Percentiles rank a stretch among this genome's conserved stretches.
These are phyloP conservation scores for Trematomus bernacchii DNA, from an alignment of 2,797 vertebrate genomes.

Conservation along the genomic window DNA sequence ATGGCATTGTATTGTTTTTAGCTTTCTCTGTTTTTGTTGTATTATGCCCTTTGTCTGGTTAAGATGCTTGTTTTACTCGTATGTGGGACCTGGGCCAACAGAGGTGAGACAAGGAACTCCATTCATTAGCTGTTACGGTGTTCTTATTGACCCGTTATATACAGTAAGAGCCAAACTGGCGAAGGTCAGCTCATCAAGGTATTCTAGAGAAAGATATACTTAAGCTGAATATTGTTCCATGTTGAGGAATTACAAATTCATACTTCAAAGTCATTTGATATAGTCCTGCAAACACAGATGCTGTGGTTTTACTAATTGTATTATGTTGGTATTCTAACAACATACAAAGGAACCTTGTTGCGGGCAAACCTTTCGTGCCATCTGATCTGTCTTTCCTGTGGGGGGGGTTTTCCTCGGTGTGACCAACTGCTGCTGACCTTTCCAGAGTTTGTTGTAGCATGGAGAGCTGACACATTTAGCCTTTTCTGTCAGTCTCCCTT, in stretches of 20 bases:
- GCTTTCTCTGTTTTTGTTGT: background rate
- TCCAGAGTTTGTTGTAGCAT: slow-evolving; percentile 29
- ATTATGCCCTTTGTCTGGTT: slow-evolving; percentile 22
- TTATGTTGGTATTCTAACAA: slow-evolving; percentile 35
- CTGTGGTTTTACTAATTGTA: slow-evolving; percentile 6
- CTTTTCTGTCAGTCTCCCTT: slow-evolving; percentile 41
- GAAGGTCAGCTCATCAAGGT: background rate
- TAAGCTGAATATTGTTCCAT: background rate
- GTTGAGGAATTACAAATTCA: background rate
- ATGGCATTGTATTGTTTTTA: background rate
- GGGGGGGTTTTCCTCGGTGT: slow-evolving; percentile 40
- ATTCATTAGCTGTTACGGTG: slow-evolving; percentile 33
- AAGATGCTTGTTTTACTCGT: slow-evolving; percentile 28
- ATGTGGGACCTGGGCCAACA: slow-evolving; percentile 9
- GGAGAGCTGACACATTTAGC: slow-evolving; percentile 51
- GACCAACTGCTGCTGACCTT: slow-evolving; percentile 48
- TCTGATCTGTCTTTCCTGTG: slow-evolving; percentile 55
- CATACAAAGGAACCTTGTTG: slow-evolving; percentile 34
- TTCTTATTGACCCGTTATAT: slow-evolving; percentile 12
- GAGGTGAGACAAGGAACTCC: slow-evolving; percentile 6
- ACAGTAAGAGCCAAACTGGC: background rate
- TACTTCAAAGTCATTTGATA: slow-evolving; percentile 1
- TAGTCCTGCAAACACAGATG: background rate
- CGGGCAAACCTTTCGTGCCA: slow-evolving; percentile 46
- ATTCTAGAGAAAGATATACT: background rate